Conservation (phyloP, 2,888 invertebrate species). For the Blomia tropicalis region DNA sequence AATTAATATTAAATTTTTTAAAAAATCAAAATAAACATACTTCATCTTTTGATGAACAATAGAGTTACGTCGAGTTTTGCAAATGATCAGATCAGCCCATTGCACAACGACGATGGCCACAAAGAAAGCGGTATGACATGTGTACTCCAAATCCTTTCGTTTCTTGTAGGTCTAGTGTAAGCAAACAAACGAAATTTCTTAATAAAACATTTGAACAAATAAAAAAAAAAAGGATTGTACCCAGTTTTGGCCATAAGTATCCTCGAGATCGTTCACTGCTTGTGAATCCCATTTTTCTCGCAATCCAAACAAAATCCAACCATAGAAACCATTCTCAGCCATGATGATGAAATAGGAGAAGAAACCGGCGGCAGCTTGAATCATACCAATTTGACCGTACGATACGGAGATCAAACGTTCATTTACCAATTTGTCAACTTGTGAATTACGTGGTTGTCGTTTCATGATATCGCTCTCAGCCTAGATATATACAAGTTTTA, state of each 20-base stretch:
- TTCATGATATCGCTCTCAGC: slow-evolving; percentile 42
- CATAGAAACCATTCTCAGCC: slow-evolving; percentile 67
- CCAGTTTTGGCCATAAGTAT: slow-evolving; percentile 60
- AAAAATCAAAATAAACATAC: slow-evolving; percentile 32
- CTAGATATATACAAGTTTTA: slow-evolving; percentile 25
- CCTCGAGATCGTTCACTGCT: slow-evolving; percentile 76
- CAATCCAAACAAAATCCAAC: slow-evolving; percentile 46
- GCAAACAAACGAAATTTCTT: background rate
- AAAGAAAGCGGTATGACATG: slow-evolving; percentile 39
- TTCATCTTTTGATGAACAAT: slow-evolving; percentile 39
- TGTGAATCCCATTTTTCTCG: slow-evolving; percentile 85
- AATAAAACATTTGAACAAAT: background rate
- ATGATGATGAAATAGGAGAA: slow-evolving; percentile 71
- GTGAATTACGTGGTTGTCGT: slow-evolving; percentile 39
- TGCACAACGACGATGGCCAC: slow-evolving; percentile 39
- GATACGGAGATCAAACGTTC: slow-evolving; percentile 62
- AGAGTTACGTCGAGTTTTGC: slow-evolving; percentile 38
- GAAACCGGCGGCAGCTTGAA: slow-evolving; percentile 99
- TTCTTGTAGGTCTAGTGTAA: slow-evolving; percentile 37
- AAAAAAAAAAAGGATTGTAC: slow-evolving; percentile 30
- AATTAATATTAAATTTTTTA: background rate
- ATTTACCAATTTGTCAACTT: slow-evolving; percentile 44
- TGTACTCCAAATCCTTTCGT: slow-evolving; percentile 38
- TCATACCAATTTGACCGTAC: slow-evolving; percentile 94
- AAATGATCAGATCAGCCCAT: slow-evolving; percentile 40